Base-by-base conservation (phyloP, 2,113 vertebrate species). In the Chelonoidis abingdonii region DNA sequence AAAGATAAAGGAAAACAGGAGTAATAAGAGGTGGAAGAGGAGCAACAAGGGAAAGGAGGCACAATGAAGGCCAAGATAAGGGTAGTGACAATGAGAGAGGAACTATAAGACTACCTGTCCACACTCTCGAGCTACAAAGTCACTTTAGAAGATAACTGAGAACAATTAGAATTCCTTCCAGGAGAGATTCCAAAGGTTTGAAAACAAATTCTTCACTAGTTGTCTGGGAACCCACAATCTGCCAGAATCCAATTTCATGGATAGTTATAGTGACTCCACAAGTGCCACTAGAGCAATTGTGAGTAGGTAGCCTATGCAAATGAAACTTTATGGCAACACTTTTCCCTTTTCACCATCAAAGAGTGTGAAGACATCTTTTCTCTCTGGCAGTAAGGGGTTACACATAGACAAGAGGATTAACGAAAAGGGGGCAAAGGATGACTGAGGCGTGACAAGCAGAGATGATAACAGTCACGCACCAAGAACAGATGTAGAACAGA, bases 271-370 rank as follows among this genome's bases (percentile, higher is more conserved):
- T 19, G 56, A 82, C 35, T 80, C 25, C 4, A 89, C 22, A 80
- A 8, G 57, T 2, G 0, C 47, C 16, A 72, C n/a, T 86, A 50
- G 65, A 90, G 90, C 31, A n/a, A 8, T 83, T 69, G 54, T 10
- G 24, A 8, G 22, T 11, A 62, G 13, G 59, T 29, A 91, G 52
- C 0, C 0, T 22, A 31, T 1, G 16, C 31, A 62, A 35, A 1
- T 89, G 1, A 22, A 54, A n/a, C 91, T 65, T 50, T 31, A 35
- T 35, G 59, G 31, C 27, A 62, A 35, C 59, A 62, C 59, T 62
- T 62, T 59, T 27, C 57, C 24, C 57, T 59, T 59, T 54, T 54
- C 53, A 54, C 19, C 53, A 54, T 22, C 8, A 24, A 8, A 3
- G 53, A 22, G 8, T 22, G 22, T 54, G 53, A 21, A 54, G 21